These are phyloP conservation scores for Hystrix brachyura DNA, from an alignment of 2,113 vertebrate species.

Conservation along the genomic window DNA sequence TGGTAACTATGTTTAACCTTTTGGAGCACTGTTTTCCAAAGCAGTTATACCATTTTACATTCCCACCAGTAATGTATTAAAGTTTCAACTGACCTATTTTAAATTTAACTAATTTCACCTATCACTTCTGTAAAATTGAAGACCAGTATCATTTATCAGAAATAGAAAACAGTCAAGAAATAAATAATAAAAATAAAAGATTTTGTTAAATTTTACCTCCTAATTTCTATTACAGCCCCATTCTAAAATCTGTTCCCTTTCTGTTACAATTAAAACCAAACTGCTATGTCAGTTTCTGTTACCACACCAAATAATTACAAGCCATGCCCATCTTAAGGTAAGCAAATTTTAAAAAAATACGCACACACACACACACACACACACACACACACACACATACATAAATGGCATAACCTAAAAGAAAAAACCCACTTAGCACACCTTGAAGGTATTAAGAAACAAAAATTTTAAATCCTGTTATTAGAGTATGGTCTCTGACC, in stretches of 20 bases:
- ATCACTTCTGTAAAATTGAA: conserved; percentile 36
- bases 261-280: conserved; percentile 24
- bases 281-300: neutral
- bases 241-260: conserved; percentile 33
- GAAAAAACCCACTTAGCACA: neutral
- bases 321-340: neutral
- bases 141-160: neutral
- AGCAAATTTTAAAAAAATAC: conserved; percentile 2
- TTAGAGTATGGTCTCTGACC: neutral
- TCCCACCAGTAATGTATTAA: neutral
- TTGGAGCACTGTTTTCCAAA: conserved; percentile 43
- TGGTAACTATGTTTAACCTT: conserved; percentile 29
- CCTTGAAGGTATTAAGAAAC: neutral
- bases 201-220: neutral
- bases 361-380: no score
- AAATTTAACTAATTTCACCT: conserved; percentile 40
- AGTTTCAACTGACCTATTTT: conserved; percentile 35
- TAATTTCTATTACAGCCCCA: conserved; percentile 22
- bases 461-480: conserved; percentile 22
- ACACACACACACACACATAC: neutral
- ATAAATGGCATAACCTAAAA: neutral
- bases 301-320: conserved; percentile 3
- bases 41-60: conserved; percentile 32
- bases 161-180: conserved; percentile 12
- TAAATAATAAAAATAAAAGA: conserved; percentile 27